Evolutionary conservation across 2,797 vertebrate species (phyloP).

Genomic region (Discoglossus pictus): DNA sequence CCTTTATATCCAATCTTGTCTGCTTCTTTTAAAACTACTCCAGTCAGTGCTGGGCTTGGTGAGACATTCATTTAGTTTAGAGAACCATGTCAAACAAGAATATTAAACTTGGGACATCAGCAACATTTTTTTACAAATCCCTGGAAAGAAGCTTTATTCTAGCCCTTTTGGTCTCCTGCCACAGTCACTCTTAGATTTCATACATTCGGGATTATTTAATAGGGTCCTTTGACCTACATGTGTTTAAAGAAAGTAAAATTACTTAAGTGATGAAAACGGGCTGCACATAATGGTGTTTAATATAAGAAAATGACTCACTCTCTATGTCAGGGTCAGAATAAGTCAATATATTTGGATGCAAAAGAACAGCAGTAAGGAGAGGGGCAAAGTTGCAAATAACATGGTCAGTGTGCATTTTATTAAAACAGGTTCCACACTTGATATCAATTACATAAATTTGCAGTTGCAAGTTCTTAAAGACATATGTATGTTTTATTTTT

Average conservation of each 20-base stretch:
- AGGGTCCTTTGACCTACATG: conserved; percentile 57
- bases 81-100: no score
- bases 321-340: conserved; percentile 44
- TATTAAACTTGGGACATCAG: background rate
- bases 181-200: conserved; percentile 19
- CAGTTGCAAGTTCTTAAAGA: no score
- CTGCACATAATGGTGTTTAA: conserved; percentile 53
- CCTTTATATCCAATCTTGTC: no score
- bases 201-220: conserved; percentile 43
- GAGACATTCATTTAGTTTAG: no score
- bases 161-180: conserved; percentile 4
- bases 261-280: conserved; percentile 56
- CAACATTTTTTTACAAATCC: conserved; percentile 6
- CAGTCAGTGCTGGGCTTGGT: background rate
- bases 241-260: conserved; percentile 57
- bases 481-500: no score
- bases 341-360: background rate
- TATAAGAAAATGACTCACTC: conserved; percentile 58
- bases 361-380: no score
- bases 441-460: no score
- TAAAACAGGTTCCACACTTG: no score
- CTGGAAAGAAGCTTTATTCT: conserved; percentile 40
- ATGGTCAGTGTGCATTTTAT: no score
- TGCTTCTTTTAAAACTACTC: background rate
- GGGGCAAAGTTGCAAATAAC: no score